A percentile compares a stretch with the other conserved stretches of the same genome.
phyloP scores from a whole-genome alignment of 2,113 vertebrate genomes.

The Scomber colias region DNA sequence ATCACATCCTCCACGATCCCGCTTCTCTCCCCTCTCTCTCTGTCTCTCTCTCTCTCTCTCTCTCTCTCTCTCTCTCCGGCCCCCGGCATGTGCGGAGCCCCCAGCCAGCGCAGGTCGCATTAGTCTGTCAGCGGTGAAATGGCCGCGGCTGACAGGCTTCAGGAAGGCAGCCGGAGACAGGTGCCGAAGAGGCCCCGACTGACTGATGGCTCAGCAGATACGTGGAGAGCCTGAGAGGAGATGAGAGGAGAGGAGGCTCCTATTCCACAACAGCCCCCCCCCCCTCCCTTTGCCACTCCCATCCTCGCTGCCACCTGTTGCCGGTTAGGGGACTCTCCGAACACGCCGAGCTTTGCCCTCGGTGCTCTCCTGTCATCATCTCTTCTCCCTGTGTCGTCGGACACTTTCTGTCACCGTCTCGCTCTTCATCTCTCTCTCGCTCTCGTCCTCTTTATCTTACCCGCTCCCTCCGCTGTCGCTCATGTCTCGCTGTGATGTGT shows the following conservation, averaged over 20 bases:
- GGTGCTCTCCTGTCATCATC: slow-evolving; percentile 1
- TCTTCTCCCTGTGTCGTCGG: slow-evolving; percentile 6
- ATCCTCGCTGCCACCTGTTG: slow-evolving; percentile 66
- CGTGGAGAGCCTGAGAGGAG: slow-evolving; percentile 52
- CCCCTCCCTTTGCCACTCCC: slow-evolving; percentile 7
- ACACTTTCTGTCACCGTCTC: slow-evolving; percentile 24
- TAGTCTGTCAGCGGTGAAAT: slow-evolving; percentile 71
- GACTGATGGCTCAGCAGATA: slow-evolving; percentile 75
- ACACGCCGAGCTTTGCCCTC: neutral
- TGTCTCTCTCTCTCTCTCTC: neutral
- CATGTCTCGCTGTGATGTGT: slow-evolving; percentile 36
- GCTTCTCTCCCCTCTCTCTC: neutral
- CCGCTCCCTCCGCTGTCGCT: neutral
- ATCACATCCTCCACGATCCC: neutral
- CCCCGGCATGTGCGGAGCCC: slow-evolving; percentile 14
- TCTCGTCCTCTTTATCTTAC: slow-evolving; percentile 16
- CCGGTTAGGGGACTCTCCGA: slow-evolving; percentile 19
- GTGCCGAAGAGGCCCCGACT: slow-evolving; percentile 70
- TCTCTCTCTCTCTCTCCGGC: slow-evolving; percentile 3
- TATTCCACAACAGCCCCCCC: slow-evolving; percentile 47
- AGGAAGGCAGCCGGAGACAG: slow-evolving; percentile 76
- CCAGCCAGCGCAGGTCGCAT: slow-evolving; percentile 38
- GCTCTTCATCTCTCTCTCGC: slow-evolving; percentile 7
- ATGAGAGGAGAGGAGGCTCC: slow-evolving; percentile 49
- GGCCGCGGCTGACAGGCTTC: slow-evolving; percentile 59